phyloP scores from a whole-genome alignment of 2,888 invertebrate species.

The Yponomeuta evonymella region DNA sequence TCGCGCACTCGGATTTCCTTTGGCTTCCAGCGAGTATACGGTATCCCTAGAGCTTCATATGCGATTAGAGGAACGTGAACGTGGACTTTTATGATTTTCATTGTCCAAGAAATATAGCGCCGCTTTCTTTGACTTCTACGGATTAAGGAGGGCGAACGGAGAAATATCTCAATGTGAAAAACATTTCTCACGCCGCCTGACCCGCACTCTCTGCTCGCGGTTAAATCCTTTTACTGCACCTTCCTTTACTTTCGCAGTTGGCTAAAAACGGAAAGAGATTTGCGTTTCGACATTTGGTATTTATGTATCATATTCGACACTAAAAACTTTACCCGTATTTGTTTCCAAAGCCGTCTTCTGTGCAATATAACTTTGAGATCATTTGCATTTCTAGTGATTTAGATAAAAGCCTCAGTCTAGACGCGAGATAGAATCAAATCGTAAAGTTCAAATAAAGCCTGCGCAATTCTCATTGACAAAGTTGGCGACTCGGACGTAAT shows the following conservation, averaged over 20 bases:
- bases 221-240: too few species aligned
- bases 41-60: not conserved
- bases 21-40: not conserved
- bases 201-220: too few species aligned
- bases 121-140: not conserved
- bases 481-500: constrained; percentile 33
- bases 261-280: too few species aligned
- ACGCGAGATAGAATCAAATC: not conserved
- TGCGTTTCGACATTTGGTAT: too few species aligned
- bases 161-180: not conserved
- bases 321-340: too few species aligned
- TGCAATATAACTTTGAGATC: not conserved
- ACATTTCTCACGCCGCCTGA: too few species aligned
- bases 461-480: constrained; percentile 43
- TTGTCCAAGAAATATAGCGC: not conserved
- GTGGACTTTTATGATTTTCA: not conserved
- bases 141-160: not conserved
- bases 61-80: not conserved
- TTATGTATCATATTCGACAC: too few species aligned
- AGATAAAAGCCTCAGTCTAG: not conserved
- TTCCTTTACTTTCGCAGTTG: too few species aligned
- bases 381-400: not conserved
- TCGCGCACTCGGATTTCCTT: not conserved
- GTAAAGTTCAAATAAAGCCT: constrained; percentile 34
- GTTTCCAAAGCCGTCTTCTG: not conserved